Evolutionary conservation across 2,888 invertebrate species (phyloP).

Genomic region (Lagria hirta): DNA sequence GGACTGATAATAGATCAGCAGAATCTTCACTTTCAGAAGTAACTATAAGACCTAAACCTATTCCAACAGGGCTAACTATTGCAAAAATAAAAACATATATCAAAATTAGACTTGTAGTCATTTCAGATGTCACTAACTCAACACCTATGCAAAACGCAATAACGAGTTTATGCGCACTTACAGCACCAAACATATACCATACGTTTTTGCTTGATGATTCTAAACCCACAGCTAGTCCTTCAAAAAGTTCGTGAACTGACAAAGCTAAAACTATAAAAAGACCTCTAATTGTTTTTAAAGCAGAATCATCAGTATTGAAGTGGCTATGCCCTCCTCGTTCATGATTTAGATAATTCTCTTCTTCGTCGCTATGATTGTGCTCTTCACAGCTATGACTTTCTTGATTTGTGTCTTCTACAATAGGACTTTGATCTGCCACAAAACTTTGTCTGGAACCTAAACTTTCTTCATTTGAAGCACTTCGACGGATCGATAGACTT

Average conservation of each 20-base stretch:
- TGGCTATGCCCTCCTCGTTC: constrained; percentile 45
- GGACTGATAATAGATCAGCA: constrained; percentile 65
- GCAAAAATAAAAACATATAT: constrained; percentile 76
- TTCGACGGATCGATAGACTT: constrained; percentile 39
- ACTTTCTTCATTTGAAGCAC: not conserved
- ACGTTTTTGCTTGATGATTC: constrained; percentile 65
- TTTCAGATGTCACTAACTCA: constrained; percentile 73
- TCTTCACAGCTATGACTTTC: not conserved
- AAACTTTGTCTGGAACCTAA: too few relatives aligned
- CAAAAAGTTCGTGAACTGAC: constrained; percentile 84
- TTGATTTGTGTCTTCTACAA: constrained; percentile 14
- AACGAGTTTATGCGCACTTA: constrained; percentile 83
- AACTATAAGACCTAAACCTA: constrained; percentile 71
- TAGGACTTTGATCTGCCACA: not conserved
- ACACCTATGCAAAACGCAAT: constrained; percentile 87
- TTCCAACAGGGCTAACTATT: constrained; percentile 77
- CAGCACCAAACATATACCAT: constrained; percentile 82
- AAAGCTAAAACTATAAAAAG: constrained; percentile 79
- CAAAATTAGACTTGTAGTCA: constrained; percentile 62
- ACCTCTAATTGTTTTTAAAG: constrained; percentile 61
- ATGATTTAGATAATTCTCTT: constrained; percentile 30
- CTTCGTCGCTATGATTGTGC: constrained; percentile 21
- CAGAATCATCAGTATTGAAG: constrained; percentile 38
- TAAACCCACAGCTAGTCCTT: constrained; percentile 82
- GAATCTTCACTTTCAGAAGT: constrained; percentile 62